phyloP scores from a whole-genome alignment of 2,113 vertebrate species.

The Chlamydotis undulata region DNA sequence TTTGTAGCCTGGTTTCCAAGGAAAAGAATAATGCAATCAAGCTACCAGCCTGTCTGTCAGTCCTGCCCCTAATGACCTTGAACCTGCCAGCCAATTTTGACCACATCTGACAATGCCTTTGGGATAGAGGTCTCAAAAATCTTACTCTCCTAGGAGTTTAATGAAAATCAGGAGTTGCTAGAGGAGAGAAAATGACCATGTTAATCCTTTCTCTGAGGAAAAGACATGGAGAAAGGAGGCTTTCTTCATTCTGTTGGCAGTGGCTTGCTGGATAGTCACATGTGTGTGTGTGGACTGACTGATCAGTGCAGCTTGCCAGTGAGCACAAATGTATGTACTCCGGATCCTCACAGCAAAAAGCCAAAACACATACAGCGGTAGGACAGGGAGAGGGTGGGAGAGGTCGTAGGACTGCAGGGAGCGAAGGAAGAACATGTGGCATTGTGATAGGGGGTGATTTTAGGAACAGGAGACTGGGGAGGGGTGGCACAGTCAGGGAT shows the following conservation, averaged over 20 bases:
- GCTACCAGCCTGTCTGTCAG: constrained; percentile 14
- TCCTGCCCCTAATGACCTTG: constrained; percentile 30
- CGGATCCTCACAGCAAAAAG: background rate
- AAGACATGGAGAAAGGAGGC: background rate
- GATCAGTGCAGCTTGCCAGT: background rate
- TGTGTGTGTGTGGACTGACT: background rate
- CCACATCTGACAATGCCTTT: constrained; percentile 30
- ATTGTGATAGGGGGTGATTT: background rate
- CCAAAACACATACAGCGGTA: background rate
- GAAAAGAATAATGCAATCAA: background rate
- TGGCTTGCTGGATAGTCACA: background rate
- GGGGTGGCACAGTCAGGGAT: background rate
- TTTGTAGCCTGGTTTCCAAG: background rate
- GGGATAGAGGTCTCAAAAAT: constrained; percentile 22
- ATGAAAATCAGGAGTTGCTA: background rate
- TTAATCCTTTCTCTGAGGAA: constrained; percentile 15
- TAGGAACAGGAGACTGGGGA: background rate
- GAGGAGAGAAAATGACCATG: background rate
- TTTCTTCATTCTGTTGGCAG: background rate
- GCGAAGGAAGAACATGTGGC: background rate
- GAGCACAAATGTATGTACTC: background rate
- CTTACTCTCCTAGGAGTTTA: constrained; percentile 4
- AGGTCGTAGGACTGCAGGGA: background rate
- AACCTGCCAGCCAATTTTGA: constrained; percentile 26
- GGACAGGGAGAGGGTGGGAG: background rate